phyloP scores from a whole-genome alignment of 2,888 invertebrate genomes.

The Leptinotarsa juncta region DNA sequence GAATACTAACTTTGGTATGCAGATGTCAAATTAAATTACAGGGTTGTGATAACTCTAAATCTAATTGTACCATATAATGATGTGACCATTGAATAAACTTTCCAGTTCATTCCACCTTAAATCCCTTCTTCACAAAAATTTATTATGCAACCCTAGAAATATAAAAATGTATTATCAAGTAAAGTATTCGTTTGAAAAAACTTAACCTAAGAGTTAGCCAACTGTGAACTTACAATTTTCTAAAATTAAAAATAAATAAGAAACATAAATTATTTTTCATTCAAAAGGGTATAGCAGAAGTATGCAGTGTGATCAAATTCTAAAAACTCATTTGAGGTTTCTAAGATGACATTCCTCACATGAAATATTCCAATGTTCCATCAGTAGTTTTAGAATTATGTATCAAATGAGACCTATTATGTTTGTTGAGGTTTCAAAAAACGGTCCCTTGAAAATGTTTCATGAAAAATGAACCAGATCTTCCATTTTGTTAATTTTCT shows the following conservation, averaged over 20 bases:
- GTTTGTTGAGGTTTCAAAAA: no score
- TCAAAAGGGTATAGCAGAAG: no score
- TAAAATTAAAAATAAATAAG: neutral
- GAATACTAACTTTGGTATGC: constrained; percentile 8
- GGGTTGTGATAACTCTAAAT: neutral
- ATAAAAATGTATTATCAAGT: neutral
- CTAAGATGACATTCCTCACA: no score
- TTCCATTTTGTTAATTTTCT: no score
- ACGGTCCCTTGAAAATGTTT: no score
- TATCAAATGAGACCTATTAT: no score
- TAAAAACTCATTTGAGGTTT: no score
- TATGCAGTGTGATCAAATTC: no score
- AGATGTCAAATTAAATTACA: neutral
- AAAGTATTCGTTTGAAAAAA: neutral
- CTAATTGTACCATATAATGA: constrained; percentile 1
- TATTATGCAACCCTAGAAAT: constrained; percentile 9
- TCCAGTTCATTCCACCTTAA: neutral
- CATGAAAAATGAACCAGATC: no score
- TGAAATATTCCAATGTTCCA: no score
- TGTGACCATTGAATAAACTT: constrained; percentile 5
- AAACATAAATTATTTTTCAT: neutral
- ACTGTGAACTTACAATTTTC: neutral
- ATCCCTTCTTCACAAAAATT: constrained; percentile 4
- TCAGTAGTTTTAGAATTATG: no score
- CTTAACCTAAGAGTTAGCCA: neutral